Evolutionary conservation across 2,113 vertebrate species (phyloP), one percentile per base, ranked within the genome.

Genomic region (Salvelinus alpinus): DNA sequence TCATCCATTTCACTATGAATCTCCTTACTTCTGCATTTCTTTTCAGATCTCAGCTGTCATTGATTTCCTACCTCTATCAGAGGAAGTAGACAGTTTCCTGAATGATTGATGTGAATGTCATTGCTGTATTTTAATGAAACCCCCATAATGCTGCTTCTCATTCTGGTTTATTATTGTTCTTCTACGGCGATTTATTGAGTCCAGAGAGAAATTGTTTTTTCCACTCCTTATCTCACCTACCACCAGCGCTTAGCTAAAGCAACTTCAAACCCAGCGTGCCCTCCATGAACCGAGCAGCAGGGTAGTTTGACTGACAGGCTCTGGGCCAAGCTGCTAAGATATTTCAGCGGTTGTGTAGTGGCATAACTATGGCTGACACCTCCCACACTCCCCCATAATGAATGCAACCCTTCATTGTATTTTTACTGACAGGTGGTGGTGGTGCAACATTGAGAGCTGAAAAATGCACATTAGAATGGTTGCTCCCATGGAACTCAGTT

Each of bases 311-410:
- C 8, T 12, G 80, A 75, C 77, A 12, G 65, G 48, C 76, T 78
- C 29, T 22, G 54, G 34, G 71, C 7, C 73, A 44, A 20, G 11
- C 11, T 3, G 60, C 25, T 75, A 44, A 76, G 71, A 70, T 71
- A 16, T 72, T 78, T 13, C 59, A 77, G 73, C 73, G 80, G 78
- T 74, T 83, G 75, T 70, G 57, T 62, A 71, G 31, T 76, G 48
- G 0, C 68, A 6, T 13, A 66, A 25, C 64, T 31, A 25, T 13
- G 4, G 25, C 25, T 27, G 25, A 65, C 64, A 65, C 3, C 54
- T 18, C 54, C 54, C 54, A 44, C 38, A 44, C 54, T 57, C 4
- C 18, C 54, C 54, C 14, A 14, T 57, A 57, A 57, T 44, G 38
- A 44, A 57, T 57, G 20, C 54, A 20, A 57, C 54, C 4, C 20